A percentile compares a stretch with the other conserved stretches of the same genome.
These are phyloP conservation scores for Platycercus adscitus DNA, from an alignment of 2,113 vertebrate species.

Conservation along the genomic window DNA sequence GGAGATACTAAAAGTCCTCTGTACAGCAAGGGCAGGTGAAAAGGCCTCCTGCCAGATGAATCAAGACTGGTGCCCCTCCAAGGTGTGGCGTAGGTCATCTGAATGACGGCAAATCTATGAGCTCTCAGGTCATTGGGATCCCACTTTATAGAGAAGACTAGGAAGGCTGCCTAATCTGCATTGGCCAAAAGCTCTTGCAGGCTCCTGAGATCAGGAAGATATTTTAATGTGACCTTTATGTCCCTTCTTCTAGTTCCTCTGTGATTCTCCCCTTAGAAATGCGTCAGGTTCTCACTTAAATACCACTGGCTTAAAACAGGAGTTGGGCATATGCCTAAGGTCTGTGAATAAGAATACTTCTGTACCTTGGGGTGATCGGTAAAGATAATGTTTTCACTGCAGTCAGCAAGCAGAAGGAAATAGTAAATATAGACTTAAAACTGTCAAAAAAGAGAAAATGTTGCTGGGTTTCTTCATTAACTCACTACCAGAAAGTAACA, in stretches of 20 bases:
- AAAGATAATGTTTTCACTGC: neutral
- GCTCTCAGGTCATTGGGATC: neutral
- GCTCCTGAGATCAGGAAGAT: neutral
- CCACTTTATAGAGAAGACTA: fast-evolving
- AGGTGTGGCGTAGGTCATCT: fast-evolving
- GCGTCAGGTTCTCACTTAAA: neutral
- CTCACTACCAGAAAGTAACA: neutral
- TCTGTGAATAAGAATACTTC: neutral
- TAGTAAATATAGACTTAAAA: neutral
- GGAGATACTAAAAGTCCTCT: neutral
- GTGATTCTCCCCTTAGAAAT: neutral
- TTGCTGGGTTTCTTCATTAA: neutral
- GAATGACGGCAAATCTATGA: neutral
- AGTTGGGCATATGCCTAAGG: neutral
- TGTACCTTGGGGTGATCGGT: neutral
- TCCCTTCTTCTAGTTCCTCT: neutral
- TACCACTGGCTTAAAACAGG: neutral
- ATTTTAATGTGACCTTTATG: neutral
- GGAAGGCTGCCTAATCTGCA: neutral
- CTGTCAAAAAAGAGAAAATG: neutral
- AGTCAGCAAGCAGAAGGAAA: neutral
- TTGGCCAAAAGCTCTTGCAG: neutral
- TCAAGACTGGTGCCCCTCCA: neutral
- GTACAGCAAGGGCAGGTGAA: neutral
- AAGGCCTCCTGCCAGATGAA: neutral